Conservation (phyloP, 2,888 invertebrate species). For the Limulus polyphemus region DNA sequence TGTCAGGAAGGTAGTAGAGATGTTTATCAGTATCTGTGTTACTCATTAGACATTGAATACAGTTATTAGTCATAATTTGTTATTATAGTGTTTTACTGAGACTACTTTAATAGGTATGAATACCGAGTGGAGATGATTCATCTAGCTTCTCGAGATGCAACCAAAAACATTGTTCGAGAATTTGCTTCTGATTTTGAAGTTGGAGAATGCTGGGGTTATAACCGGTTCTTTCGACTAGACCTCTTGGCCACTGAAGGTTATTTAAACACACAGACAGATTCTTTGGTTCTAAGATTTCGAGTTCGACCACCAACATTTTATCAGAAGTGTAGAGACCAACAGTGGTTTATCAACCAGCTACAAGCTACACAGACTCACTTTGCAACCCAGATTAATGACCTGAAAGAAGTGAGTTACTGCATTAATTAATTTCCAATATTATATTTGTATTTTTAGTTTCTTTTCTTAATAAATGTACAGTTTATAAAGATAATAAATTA, state of each 20-base stretch:
- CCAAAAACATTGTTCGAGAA: slow-evolving; percentile 71
- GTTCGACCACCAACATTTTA: slow-evolving; percentile 87
- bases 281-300: slow-evolving; percentile 72
- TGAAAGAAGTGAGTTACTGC: slow-evolving; percentile 48
- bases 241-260: slow-evolving; percentile 81
- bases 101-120: slow-evolving; percentile 44
- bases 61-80: too few relatives aligned
- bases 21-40: background rate
- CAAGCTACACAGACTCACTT: slow-evolving; percentile 67
- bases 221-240: slow-evolving; percentile 80
- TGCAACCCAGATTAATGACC: slow-evolving; percentile 64
- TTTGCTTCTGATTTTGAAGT: slow-evolving; percentile 93
- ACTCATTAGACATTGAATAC: too few relatives aligned
- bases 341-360: slow-evolving; percentile 79
- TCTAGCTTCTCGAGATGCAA: slow-evolving; percentile 61
- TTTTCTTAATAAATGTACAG: slow-evolving; percentile 32
- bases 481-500: too few relatives aligned
- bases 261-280: slow-evolving; percentile 66
- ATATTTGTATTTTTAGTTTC: background rate
- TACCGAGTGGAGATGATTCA: slow-evolving; percentile 92
- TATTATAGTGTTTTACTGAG: too few relatives aligned
- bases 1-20: too few relatives aligned
- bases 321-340: slow-evolving; percentile 82
- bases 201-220: slow-evolving; percentile 94
- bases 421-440: too few relatives aligned